Base-by-base conservation (phyloP, 37 sponge, comb jelly and placozoan species). In the Ianthella basta region DNA sequence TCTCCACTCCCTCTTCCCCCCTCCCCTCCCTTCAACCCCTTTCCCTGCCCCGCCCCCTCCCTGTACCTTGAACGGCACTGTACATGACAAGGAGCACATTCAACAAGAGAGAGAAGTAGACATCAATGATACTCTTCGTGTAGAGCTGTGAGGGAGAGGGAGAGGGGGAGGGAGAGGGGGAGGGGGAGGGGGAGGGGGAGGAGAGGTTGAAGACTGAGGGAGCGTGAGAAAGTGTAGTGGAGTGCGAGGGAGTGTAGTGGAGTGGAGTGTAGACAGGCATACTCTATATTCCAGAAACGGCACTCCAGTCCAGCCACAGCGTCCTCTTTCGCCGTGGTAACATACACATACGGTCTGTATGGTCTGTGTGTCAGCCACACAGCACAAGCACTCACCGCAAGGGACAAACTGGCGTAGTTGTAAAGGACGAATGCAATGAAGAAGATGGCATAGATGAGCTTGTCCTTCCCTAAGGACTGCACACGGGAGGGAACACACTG, bases 301-400 rank as follows among this genome's bases (percentile, higher is more conserved):
- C n/a, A n/a, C n/a, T n/a, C n/a, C n/a, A n/a, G n/a, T n/a, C n/a
- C n/a, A n/a, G n/a, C n/a, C n/a, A n/a, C n/a, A n/a, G n/a, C n/a
- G n/a, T n/a, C n/a, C n/a, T n/a, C n/a, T n/a, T 44, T 44, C 8
- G 50, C 50, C 50, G 8, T 44, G 50, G 6, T 10, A 3, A 44
- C 50, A 44, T 8, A 44, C 50, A 44, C 50, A 44, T 8, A 44
- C 50, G n/a, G n/a, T n/a, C n/a, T n/a, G n/a, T n/a, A n/a, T n/a
- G n/a, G n/a, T n/a, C n/a, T n/a, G n/a, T n/a, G n/a, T n/a, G n/a
- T n/a, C n/a, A 44, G 50, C 3, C 50, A 44, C 50, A 44, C 50
- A 44, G n/a, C n/a, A n/a, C n/a, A n/a, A n/a, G n/a, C 33, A 50
- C 78, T 75, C 37, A 75, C 78, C 32, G 78, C 44, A 19, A 41